Conservation (phyloP, 1,140 invertebrate genomes). For the Lasioglossum albipes region DNA sequence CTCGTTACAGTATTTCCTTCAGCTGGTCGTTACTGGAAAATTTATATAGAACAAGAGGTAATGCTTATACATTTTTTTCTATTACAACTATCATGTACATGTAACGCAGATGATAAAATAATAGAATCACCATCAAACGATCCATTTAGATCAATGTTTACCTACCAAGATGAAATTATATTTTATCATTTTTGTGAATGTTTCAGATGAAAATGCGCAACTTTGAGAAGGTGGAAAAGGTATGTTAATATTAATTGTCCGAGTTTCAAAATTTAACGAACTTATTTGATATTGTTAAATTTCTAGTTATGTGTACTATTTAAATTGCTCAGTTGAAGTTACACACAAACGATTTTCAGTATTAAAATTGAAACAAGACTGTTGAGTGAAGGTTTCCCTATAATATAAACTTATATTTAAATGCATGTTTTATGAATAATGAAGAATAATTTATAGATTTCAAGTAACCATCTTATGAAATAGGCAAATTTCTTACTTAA, state of each 20-base stretch:
- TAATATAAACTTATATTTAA: slow-evolving; percentile 4
- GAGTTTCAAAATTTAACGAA: slow-evolving; percentile 64
- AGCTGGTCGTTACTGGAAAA: slow-evolving; percentile 98
- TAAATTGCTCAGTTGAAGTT: slow-evolving; percentile 65
- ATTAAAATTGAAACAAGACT: slow-evolving; percentile 6
- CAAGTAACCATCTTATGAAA: slow-evolving; percentile 4
- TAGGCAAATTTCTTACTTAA: slow-evolving; percentile 24
- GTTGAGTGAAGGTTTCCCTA: slow-evolving; percentile 7
- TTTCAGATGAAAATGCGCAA: slow-evolving; percentile 95
- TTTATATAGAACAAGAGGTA: slow-evolving; percentile 99
- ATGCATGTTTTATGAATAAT: slow-evolving; percentile 44
- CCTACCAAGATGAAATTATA: neutral
- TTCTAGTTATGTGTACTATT: slow-evolving; percentile 36
- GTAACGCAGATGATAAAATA: neutral
- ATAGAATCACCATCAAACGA: neutral
- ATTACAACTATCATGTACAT: neutral
- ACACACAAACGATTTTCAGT: slow-evolving; percentile 27
- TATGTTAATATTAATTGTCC: slow-evolving; percentile 82
- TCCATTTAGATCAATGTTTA: neutral
- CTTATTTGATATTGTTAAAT: slow-evolving; percentile 48
- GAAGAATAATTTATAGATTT: slow-evolving; percentile 17
- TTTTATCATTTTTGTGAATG: slow-evolving; percentile 48
- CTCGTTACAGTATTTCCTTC: slow-evolving; percentile 96
- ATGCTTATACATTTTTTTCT: neutral
- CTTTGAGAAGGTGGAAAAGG: slow-evolving; percentile 99